Base-by-base conservation (phyloP, 2,888 invertebrate species). In the Neoitamus cyanurus region DNA sequence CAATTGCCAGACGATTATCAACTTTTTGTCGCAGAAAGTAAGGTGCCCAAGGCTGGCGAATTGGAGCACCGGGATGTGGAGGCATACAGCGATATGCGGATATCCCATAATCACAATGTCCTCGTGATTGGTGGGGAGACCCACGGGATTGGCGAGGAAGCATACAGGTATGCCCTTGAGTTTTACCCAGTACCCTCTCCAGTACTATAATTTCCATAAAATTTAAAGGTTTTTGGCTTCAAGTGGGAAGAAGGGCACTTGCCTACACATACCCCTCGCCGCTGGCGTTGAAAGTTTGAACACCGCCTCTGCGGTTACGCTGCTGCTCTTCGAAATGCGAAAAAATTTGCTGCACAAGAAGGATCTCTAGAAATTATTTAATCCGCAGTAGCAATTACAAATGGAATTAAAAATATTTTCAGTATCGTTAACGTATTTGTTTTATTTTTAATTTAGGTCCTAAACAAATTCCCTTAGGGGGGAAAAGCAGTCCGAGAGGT, bases 91-190 rank as follows among this genome's bases (percentile, higher is more conserved):
- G 34, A 85, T 11, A 20, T 77, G 1, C 1, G 34, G 5, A 7
- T 70, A 15, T 69, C 84, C 11, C 83, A 85, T 0, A 31, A 85
- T 6, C 93, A 94, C 87, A 92, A 94, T 34, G 93, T 95, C 36
- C 90, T 98, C 3, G 93, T 98, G 42, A 92, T 98, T 87, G 97
- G 98, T 13, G 98, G 98, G 7, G 98, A 98, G 92, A 97, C 97
- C 6, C 94, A 95, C 90, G 97, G 98, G 0, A 92, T 98, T n/a
- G 96, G 96, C 91, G 89, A 92, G 25, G 93, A 95, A 31, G 95
- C 96, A 4, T 94, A 94, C 88, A 91, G 88, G 94, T 94, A 87
- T 87, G 46, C n/a, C n/a, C n/a, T n/a, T 2, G 85, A 73, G 30
- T 7, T 37, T 68, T 80, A 37, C n/a, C n/a, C n/a, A n/a, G n/a